Evolutionary conservation across 2,113 vertebrate genomes (phyloP).

Genomic region (Labrus mixtus): DNA sequence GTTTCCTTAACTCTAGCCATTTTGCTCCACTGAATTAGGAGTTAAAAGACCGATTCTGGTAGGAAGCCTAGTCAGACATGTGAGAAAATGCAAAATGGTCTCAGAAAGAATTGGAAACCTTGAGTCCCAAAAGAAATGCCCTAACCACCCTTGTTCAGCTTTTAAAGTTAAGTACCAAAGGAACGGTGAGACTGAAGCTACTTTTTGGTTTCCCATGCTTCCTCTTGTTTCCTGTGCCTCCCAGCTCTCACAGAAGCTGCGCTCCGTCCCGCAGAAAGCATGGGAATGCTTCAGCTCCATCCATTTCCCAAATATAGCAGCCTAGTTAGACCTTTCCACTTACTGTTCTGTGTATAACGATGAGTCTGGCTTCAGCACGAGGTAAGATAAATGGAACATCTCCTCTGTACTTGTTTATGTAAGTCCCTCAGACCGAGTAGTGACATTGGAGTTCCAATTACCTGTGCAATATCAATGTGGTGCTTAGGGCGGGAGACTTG

Average conservation of each 20-base stretch:
- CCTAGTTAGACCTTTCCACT: conserved; percentile 66
- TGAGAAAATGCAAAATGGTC: conserved; percentile 67
- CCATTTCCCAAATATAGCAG: conserved; percentile 71
- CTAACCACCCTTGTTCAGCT: conserved; percentile 37
- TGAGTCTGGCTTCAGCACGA: conserved; percentile 72
- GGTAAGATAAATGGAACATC: conserved; percentile 80
- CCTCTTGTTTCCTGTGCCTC: conserved; percentile 17
- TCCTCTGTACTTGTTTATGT: conserved; percentile 73
- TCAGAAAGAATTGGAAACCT: conserved; percentile 42
- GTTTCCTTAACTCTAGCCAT: conserved; percentile 51
- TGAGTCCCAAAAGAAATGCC: conserved; percentile 36
- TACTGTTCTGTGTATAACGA: conserved; percentile 69
- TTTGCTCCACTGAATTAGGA: conserved; percentile 53
- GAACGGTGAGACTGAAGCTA: conserved; percentile 17
- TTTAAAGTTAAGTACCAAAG: conserved; percentile 51
- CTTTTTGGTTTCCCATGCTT: conserved; percentile 7
- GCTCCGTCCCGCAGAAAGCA: conserved; percentile 50
- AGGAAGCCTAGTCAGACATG: conserved; percentile 38
- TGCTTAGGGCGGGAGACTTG: conserved; percentile 70
- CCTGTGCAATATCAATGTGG: conserved; percentile 77
- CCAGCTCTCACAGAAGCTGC: conserved; percentile 18
- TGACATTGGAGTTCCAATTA: conserved; percentile 79
- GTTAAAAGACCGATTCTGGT: conserved; percentile 37
- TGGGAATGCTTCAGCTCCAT: conserved; percentile 54
- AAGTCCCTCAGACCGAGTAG: conserved; percentile 70